Evolutionary conservation across 2,113 vertebrate species (phyloP), one percentile per base, ranked within the genome.

Genomic region (Empidonax traillii): DNA sequence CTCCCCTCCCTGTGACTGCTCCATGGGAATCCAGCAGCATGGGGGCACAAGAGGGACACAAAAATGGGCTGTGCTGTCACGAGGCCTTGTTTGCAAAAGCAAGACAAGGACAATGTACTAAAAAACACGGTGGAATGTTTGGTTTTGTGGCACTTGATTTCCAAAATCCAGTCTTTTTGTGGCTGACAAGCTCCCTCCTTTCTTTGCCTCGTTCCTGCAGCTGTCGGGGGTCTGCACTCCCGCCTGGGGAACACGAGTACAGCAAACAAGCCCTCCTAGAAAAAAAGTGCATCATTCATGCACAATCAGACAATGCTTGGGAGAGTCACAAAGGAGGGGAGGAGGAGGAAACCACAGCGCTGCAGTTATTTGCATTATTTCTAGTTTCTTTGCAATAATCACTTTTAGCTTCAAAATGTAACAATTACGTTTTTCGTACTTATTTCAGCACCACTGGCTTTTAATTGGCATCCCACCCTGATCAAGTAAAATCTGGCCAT

Each of bases 221-320:
- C 95, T 75, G 81, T 89, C 0, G 31, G 94, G 82, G 81, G 94
- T 91, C 96, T 82, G 95, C 93, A 96, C 80, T 86, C 89, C 91
- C 84, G 87, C 95, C 95, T 92, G 93, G 89, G 89, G 75, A 94
- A 97, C 93, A 96, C 5, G 44, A 94, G 90, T 28, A 92, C 41
- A 58, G 90, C 20, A 1, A 67, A 76, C 44, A 79, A 80, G 58
- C 73, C 51, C 84, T 71, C 52, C 89, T 47, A 78, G 84, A 85
- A 94, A 79, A 94, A 95, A 58, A 30, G 59, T 84, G 78, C 92
- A 93, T 80, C 91, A 55, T 73, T 90, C 87, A 83, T 78, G 68
- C 17, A 37, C 83, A 51, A 85, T 52, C 77, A 56, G 39, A 93
- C 80, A 94, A 87, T 86, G 72, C 89, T 87, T 46, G 61, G 56